Conservation (phyloP, 1,140 invertebrate genomes). For the Phymastichus coffea region DNA sequence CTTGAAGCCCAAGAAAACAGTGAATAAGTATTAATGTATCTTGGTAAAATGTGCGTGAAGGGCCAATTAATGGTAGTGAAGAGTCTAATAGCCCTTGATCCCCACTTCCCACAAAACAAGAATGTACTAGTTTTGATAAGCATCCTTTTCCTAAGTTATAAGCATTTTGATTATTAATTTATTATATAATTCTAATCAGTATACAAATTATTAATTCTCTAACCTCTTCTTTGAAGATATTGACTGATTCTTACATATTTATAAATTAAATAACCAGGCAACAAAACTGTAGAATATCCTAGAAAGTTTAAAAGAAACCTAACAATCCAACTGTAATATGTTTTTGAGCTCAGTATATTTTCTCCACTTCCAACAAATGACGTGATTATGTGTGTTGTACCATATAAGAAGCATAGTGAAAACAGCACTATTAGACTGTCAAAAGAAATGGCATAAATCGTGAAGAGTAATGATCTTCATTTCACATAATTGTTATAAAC, state of each 20-base stretch:
- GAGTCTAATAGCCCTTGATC: conserved; percentile 50
- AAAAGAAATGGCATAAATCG: conserved; percentile 23
- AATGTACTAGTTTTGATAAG: conserved; percentile 59
- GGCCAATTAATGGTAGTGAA: conserved; percentile 37
- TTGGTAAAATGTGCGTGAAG: conserved; percentile 54
- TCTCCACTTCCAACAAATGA: conserved; percentile 55
- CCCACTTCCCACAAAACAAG: conserved; percentile 66
- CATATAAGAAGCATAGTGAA: conserved; percentile 57
- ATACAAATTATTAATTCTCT: conserved; percentile 45
- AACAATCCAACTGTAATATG: conserved; percentile 73
- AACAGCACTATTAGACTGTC: conserved; percentile 55
- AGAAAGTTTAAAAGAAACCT: conserved; percentile 77
- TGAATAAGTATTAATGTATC: conserved; percentile 66
- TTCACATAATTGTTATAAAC: conserved; percentile 2
- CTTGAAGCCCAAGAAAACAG: conserved; percentile 87
- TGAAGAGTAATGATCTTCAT: background rate
- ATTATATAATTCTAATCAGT: conserved; percentile 30
- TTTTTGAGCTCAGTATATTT: conserved; percentile 41
- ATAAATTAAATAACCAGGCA: conserved; percentile 83
- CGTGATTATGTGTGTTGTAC: conserved; percentile 59
- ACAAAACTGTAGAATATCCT: conserved; percentile 85
- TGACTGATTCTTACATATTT: conserved; percentile 79
- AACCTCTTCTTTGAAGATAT: conserved; percentile 79
- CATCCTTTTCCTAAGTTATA: conserved; percentile 56
- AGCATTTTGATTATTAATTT: conserved; percentile 24